These are phyloP conservation scores for Cheilosia pagana DNA, from an alignment of 2,888 invertebrate species.

Conservation along the genomic window DNA sequence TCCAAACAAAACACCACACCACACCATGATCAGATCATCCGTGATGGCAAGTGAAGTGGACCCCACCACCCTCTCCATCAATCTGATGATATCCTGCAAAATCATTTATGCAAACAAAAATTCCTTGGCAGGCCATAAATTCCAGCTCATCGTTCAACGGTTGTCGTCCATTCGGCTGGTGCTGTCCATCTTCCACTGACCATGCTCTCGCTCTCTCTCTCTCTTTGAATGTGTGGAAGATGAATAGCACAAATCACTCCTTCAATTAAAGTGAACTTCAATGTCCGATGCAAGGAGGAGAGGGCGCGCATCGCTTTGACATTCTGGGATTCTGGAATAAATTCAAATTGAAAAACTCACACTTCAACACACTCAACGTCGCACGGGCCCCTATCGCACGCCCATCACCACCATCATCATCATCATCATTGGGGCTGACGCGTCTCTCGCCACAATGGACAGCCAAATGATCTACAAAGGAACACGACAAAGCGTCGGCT, in stretches of 20 bases:
- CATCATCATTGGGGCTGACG: constrained; percentile 52
- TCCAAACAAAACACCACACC: constrained; percentile 40
- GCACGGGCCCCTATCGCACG: constrained; percentile 45
- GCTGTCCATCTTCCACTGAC: constrained; percentile 27
- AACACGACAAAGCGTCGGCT: constrained; percentile 9
- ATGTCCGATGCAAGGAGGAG: constrained; percentile 5
- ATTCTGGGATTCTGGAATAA: constrained; percentile 58
- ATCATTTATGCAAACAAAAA: constrained; percentile 74
- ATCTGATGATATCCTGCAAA: constrained; percentile 71
- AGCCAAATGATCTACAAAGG: constrained; percentile 70
- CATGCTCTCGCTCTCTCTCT: background rate
- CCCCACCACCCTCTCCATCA: background rate
- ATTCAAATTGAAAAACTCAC: constrained; percentile 75
- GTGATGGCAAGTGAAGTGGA: background rate
- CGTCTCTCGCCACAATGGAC: constrained; percentile 70
- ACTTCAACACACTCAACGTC: constrained; percentile 70
- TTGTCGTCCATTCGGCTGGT: constrained; percentile 54
- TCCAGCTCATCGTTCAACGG: constrained; percentile 62
- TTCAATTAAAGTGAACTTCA: constrained; percentile 69
- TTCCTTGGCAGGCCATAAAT: constrained; percentile 68
- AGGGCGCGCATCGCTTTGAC: constrained; percentile 33
- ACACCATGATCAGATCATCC: constrained; percentile 2
- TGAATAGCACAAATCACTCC: constrained; percentile 72
- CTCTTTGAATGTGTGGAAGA: constrained; percentile 38
- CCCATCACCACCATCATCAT: constrained; percentile 41